Conservation (phyloP, 1,140 invertebrate genomes). For the Solen grandis region DNA sequence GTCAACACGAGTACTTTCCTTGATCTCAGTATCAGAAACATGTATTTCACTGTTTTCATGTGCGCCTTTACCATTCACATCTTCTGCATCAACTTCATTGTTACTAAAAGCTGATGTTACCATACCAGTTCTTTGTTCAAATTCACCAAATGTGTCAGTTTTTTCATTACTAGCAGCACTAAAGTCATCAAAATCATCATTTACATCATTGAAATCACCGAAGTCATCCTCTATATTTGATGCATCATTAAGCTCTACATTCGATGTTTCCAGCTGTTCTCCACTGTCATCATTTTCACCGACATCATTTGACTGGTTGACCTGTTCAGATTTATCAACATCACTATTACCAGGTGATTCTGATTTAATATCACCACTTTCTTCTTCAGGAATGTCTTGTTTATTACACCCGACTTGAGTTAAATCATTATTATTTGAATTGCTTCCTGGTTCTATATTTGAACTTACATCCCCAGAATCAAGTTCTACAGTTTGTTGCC, state of each 20-base stretch:
- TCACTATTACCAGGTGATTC: too few species aligned
- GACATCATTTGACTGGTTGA: background rate
- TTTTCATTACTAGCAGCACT: too few species aligned
- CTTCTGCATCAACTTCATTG: too few species aligned
- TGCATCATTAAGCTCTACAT: background rate
- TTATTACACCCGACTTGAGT: too few species aligned
- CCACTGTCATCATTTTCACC: background rate
- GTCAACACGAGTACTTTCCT: too few species aligned
- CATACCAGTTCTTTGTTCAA: too few species aligned
- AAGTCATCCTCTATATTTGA: background rate
- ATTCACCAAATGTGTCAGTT: too few species aligned
- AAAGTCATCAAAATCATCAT: background rate
- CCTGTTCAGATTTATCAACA: background rate
- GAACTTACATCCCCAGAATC: background rate
- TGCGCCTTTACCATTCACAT: too few species aligned
- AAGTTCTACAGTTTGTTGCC: background rate
- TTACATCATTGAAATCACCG: background rate
- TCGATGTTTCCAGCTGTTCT: background rate
- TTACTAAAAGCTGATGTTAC: too few species aligned
- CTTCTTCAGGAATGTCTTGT: background rate
- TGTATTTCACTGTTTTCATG: too few species aligned
- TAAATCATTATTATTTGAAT: background rate
- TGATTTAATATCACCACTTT: background rate
- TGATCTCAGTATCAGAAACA: too few species aligned
- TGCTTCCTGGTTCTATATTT: background rate